Percentiles rank a stretch among this genome's conserved stretches.
These are phyloP conservation scores for Saxidomus purpurata DNA, from an alignment of 1,140 invertebrate species.

Conservation along the genomic window DNA sequence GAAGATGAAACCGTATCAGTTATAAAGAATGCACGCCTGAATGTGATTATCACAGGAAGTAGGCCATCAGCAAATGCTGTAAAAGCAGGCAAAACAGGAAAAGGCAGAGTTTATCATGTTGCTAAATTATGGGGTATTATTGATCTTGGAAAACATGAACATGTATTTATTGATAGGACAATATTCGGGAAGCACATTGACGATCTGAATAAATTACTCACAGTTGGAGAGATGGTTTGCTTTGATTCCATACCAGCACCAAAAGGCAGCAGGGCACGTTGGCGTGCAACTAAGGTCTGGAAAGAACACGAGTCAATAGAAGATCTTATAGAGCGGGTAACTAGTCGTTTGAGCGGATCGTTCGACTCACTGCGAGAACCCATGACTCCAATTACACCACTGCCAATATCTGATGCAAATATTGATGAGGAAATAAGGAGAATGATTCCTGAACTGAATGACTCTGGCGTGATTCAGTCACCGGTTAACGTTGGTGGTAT, in stretches of 20 bases:
- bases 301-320: constrained; percentile 85
- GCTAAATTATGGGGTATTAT: constrained; percentile 87
- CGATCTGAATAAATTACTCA: constrained; percentile 85
- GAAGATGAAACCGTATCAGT: constrained; percentile 84
- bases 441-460: constrained; percentile 82
- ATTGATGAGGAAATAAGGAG: constrained; percentile 84
- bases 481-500: constrained; percentile 81
- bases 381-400: constrained; percentile 71
- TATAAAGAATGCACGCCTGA: constrained; percentile 84
- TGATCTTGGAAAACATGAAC: constrained; percentile 87
- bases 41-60: constrained; percentile 86
- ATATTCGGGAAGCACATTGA: constrained; percentile 85
- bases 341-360: constrained; percentile 78
- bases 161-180: constrained; percentile 87
- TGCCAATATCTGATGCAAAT: constrained; percentile 71
- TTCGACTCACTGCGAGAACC: constrained; percentile 75
- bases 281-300: constrained; percentile 86
- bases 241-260: constrained; percentile 87
- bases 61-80: constrained; percentile 78
- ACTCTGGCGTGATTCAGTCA: constrained; percentile 76
- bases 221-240: constrained; percentile 84
- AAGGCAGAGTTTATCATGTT: constrained; percentile 86
- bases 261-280: constrained; percentile 86
- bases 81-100: constrained; percentile 81
- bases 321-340: constrained; percentile 83